phyloP scores from a whole-genome alignment of 2,888 invertebrate species.

The Fragum sueziense region DNA sequence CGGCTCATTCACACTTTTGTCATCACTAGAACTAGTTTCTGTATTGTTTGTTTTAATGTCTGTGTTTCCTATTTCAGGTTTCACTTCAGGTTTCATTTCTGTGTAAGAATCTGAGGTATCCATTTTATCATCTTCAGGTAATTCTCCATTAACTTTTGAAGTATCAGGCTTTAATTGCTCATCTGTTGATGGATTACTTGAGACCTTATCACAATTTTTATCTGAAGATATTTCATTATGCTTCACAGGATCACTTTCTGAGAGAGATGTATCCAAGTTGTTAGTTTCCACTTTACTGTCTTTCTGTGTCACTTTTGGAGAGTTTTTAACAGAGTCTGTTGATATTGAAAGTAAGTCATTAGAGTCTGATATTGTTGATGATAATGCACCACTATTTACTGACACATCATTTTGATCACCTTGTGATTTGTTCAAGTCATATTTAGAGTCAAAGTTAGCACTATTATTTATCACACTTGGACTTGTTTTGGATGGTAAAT shows the following conservation, averaged over 20 bases:
- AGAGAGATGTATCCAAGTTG: not conserved
- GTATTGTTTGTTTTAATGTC: slow-evolving; percentile 69
- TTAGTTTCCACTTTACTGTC: not conserved
- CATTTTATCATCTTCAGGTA: not conserved
- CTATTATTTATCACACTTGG: slow-evolving; percentile 26
- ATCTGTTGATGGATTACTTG: slow-evolving; percentile 1
- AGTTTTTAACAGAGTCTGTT: not conserved
- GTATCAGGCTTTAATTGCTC: not conserved
- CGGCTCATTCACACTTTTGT: slow-evolving; percentile 37
- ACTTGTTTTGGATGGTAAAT: slow-evolving; percentile 32
- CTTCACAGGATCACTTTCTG: not conserved
- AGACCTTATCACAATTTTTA: slow-evolving; percentile 11
- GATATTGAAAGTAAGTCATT: not conserved
- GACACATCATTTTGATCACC: slow-evolving; percentile 11
- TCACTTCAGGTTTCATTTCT: slow-evolving; percentile 25
- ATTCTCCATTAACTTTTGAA: not conserved
- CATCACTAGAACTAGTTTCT: slow-evolving; percentile 46
- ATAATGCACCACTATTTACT: not conserved
- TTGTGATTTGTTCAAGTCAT: slow-evolving; percentile 8
- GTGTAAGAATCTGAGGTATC: slow-evolving; percentile 6
- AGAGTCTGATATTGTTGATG: not conserved
- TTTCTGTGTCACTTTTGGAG: slow-evolving; percentile 10
- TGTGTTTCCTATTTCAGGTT: slow-evolving; percentile 66
- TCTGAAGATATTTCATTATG: not conserved
- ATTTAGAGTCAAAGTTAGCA: slow-evolving; percentile 18